Evolutionary conservation across 2,888 invertebrate species (phyloP), one percentile per base, ranked within the genome.

Genomic region (Andrena trimmerana): DNA sequence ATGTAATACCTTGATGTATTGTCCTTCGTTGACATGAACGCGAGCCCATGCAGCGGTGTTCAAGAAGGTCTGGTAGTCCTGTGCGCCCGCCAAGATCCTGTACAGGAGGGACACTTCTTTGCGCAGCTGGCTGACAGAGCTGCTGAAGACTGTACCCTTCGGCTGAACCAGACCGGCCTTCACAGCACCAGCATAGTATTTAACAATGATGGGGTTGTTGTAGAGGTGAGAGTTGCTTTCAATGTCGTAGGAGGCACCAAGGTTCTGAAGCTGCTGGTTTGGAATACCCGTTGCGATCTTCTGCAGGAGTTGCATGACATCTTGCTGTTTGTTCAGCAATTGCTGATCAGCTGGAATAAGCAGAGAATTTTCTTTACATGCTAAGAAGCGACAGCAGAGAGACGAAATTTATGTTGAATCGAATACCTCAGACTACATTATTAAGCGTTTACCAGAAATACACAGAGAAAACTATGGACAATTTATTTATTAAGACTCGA

Each of bases 11-110:
- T 90, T 91, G 60, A 96, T 95, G 92, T 96, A 97, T 91, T 97
- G 94, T 72, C 95, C 96, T 93, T 97, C 96, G 92, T 97, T 97
- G 79, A 97, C 94, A 84, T 95, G 94, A 73, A 96, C 94, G 75
- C 97, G 96, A 31, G 97, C 95, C 95, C 96, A 97, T 52, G 96
- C 95, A 50, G 96, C 97, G 10, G 96, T 96, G 87, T 96, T 95
- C 92, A 95, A 95, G 94, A 97, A 97, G 52, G 96, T 96, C 31
- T 96, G 95, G 92, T 95, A 97, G 92, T 97, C 96, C 92, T 96
- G 96, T 86, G 97, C 96, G 77, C 96, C 96, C 94, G 95, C 95
- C 86, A 97, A 95, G 74, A 96, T 94, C 91, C 96, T 95, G 94
- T 96, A 96, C 29, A 97, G 93, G 6, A 96, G 95, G 4, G 95